A percentile compares a stretch with the other conserved stretches of the same genome.
Conservation (phyloP, 2,113 vertebrate genomes). For the Lathamus discolor region DNA sequence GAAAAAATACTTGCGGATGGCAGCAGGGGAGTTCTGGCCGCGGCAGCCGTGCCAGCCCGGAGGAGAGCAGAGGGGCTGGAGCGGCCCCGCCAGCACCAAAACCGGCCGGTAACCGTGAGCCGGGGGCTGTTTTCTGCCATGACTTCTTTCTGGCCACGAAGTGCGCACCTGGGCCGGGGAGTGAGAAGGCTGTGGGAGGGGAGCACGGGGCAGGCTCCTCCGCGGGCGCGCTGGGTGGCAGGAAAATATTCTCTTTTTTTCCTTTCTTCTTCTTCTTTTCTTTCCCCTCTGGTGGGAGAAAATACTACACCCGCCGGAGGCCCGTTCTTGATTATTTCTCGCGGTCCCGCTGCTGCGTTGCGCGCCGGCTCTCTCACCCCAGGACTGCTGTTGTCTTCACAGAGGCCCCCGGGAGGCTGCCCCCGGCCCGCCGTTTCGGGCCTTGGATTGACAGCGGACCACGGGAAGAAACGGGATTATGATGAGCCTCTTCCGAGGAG, state of each 20-base stretch:
- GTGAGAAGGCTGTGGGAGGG: conserved; percentile 1
- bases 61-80: not conserved
- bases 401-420: conserved; percentile 30
- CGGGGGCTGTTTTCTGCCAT: too few relatives aligned
- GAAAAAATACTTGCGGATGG: not conserved
- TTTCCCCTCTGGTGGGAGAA: conserved; percentile 21
- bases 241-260: not conserved
- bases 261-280: not conserved
- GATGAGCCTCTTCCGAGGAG: conserved; percentile 62
- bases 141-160: not conserved
- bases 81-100: not conserved
- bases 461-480: conserved; percentile 42
- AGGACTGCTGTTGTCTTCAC: conserved; percentile 65
- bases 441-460: not conserved
- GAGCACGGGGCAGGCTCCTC: not conserved
- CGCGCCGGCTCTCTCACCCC: conserved; percentile 11
- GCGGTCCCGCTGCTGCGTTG: not conserved
- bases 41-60: not conserved
- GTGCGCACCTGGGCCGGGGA: conserved; percentile 14
- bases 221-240: not conserved
- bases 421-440: not conserved
- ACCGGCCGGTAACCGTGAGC: not conserved
- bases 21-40: not conserved
- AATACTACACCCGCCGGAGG: not conserved
- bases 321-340: not conserved